phyloP scores from a whole-genome alignment of 2,113 vertebrate genomes.

The Megalops atlanticus region DNA sequence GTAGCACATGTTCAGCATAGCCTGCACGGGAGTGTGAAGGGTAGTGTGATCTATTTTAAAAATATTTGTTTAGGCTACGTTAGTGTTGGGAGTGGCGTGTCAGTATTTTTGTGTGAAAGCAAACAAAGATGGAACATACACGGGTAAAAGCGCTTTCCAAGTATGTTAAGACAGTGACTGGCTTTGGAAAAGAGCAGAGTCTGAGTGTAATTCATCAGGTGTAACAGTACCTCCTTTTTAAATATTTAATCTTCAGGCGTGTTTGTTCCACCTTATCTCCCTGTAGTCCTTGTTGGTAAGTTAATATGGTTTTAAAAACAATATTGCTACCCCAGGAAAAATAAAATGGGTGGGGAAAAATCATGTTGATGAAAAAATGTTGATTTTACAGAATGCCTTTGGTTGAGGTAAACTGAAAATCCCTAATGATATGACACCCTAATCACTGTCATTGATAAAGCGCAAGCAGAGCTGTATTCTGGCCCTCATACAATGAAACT shows the following conservation, averaged over 20 bases:
- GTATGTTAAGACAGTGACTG: background rate
- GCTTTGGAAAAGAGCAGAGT: background rate
- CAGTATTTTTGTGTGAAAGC: background rate
- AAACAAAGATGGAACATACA: background rate
- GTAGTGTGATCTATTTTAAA: background rate
- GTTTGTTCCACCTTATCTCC: background rate
- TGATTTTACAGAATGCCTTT: no score
- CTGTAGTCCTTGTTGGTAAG: background rate
- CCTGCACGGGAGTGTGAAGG: background rate
- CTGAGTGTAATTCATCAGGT: background rate
- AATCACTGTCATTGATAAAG: no score
- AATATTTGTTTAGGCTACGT: background rate
- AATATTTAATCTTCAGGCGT: background rate
- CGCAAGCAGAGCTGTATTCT: no score
- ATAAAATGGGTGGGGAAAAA: background rate
- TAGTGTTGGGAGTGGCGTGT: background rate
- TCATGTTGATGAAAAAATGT: no score
- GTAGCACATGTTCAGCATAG: background rate
- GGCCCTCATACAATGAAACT: no score
- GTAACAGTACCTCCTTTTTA: background rate
- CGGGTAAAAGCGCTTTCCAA: background rate
- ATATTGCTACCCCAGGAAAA: background rate
- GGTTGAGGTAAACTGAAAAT: background rate
- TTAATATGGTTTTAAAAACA: background rate
- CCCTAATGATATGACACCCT: background rate